A percentile compares a stretch with the other conserved stretches of the same genome.
Conservation (phyloP, 2,888 invertebrate species). For the Ceriagrion tenellum region DNA sequence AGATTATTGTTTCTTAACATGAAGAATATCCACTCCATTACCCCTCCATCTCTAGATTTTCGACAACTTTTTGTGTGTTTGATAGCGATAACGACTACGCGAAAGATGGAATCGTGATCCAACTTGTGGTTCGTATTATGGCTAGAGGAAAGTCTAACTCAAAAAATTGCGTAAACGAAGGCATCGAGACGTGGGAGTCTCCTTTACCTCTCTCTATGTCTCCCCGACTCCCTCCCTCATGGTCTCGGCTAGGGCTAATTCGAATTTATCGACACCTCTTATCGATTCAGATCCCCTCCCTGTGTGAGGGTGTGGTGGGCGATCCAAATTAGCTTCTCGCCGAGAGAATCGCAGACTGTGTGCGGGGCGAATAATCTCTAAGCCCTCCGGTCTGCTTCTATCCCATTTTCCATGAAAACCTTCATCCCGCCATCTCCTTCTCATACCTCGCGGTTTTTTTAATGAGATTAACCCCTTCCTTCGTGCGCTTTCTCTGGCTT, state of each 20-base stretch:
- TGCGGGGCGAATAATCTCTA: background rate
- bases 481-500: background rate
- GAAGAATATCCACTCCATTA: too few relatives aligned
- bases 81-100: too few relatives aligned
- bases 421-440: background rate
- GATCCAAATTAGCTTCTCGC: background rate
- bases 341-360: background rate
- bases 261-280: conserved; percentile 23
- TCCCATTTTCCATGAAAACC: background rate
- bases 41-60: too few relatives aligned
- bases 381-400: background rate
- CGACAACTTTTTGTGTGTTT: too few relatives aligned
- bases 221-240: background rate
- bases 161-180: too few relatives aligned
- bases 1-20: too few relatives aligned
- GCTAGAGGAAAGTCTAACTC: too few relatives aligned
- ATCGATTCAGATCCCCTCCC: background rate
- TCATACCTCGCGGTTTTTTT: background rate
- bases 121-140: too few relatives aligned
- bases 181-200: background rate
- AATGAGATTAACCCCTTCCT: background rate
- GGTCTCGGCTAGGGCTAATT: background rate
- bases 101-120: too few relatives aligned
- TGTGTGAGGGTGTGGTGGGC: background rate
- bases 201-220: background rate